Percentiles rank a stretch among this genome's conserved stretches.
phyloP scores from a whole-genome alignment of 1,140 invertebrate species.

The Physella acuta region DNA sequence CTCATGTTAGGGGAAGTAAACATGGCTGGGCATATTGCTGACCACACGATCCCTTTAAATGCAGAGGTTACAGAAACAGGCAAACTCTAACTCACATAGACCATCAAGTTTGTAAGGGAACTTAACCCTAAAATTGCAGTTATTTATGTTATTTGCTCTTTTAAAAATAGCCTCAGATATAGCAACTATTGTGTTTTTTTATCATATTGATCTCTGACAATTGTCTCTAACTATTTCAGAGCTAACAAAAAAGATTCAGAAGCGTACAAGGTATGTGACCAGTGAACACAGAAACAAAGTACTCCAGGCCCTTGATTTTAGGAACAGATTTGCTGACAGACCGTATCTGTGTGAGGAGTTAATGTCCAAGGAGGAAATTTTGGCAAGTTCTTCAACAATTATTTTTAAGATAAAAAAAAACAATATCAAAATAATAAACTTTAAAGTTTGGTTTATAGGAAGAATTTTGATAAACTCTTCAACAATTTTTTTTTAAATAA shows the following conservation, averaged over 20 bases:
- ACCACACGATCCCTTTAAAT: too few species aligned
- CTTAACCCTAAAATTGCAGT: not conserved
- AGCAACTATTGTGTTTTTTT: too few species aligned
- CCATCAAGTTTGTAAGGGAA: not conserved
- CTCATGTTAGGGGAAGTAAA: too few species aligned
- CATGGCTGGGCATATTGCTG: too few species aligned
- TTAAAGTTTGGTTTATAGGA: not conserved
- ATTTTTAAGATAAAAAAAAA: not conserved
- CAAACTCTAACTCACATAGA: not conserved
- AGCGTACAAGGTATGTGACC: slow-evolving; percentile 44
- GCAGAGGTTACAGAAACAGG: too few species aligned
- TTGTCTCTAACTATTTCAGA: slow-evolving; percentile 8
- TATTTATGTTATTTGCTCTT: not conserved
- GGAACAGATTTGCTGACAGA: slow-evolving; percentile 48
- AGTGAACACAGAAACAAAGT: slow-evolving; percentile 44
- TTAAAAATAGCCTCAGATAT: not conserved
- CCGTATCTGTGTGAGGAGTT: slow-evolving; percentile 43
- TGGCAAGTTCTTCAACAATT: not conserved
- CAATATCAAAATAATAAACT: not conserved
- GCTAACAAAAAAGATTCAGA: slow-evolving; percentile 26
- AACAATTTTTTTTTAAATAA: not conserved
- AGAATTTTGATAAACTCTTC: not conserved
- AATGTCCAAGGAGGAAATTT: slow-evolving; percentile 3
- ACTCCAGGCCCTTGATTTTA: slow-evolving; percentile 45
- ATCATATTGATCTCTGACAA: too few species aligned